A percentile compares a stretch with the other conserved stretches of the same genome.
Conservation (phyloP, 2,888 invertebrate species). For the Spilosoma lubricipeda region DNA sequence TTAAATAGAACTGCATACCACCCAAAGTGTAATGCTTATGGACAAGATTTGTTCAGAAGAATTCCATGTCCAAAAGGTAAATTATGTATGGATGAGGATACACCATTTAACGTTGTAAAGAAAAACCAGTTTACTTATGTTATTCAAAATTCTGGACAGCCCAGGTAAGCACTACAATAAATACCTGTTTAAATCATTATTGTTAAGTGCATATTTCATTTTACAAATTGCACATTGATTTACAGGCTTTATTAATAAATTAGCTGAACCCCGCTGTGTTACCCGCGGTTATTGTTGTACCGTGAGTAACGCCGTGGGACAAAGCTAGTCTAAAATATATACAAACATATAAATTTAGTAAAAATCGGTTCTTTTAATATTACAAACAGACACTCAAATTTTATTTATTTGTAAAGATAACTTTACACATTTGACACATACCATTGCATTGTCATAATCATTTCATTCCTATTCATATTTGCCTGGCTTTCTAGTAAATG, state of each 20-base stretch:
- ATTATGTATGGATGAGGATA: conserved; percentile 95
- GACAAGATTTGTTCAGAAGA: conserved; percentile 91
- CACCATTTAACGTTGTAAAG: conserved; percentile 93
- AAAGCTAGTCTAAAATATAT: no score
- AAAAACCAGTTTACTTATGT: conserved; percentile 97
- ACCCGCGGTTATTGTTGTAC: no score
- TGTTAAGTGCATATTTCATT: not conserved
- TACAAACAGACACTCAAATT: no score
- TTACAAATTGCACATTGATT: not conserved
- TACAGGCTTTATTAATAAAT: not conserved
- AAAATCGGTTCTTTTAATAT: no score
- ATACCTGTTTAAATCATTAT: not conserved
- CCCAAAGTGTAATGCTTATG: conserved; percentile 91
- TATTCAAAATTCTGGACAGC: conserved; percentile 95
- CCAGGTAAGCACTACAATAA: conserved; percentile 88
- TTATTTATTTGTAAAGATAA: no score
- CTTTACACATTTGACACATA: not conserved
- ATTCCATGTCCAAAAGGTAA: conserved; percentile 93
- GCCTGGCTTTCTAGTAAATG: no score
- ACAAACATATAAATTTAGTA: no score
- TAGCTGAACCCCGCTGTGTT: no score
- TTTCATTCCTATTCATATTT: not conserved
- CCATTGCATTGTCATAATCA: not conserved
- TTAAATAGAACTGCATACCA: conserved; percentile 94
- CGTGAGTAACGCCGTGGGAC: no score